Conservation (phyloP, 1,140 invertebrate genomes). For the Linepithema humile region DNA sequence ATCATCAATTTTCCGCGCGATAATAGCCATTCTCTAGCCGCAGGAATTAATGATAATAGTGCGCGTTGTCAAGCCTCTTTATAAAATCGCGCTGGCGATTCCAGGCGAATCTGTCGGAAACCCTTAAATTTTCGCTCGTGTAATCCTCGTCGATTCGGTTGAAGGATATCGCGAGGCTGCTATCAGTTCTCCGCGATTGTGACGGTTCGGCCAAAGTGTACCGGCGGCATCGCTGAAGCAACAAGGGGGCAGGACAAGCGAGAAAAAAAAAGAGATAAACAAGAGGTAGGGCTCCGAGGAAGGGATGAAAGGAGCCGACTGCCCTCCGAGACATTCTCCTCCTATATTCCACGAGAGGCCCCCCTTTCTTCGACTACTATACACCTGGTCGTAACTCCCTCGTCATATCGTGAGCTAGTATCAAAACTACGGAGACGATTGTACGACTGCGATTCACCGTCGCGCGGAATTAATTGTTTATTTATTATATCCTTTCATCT, state of each 20-base stretch:
- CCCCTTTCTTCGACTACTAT: constrained; percentile 65
- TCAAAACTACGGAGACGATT: constrained; percentile 59
- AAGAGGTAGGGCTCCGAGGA: constrained; percentile 57
- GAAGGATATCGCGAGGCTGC: constrained; percentile 30
- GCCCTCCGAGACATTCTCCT: constrained; percentile 68
- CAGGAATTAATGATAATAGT: constrained; percentile 58
- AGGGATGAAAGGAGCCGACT: constrained; percentile 78
- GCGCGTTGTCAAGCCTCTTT: constrained; percentile 8
- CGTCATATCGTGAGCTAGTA: constrained; percentile 58
- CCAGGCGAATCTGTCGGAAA: neutral
- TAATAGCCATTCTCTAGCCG: constrained; percentile 8
- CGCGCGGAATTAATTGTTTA: constrained; percentile 48
- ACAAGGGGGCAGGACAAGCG: constrained; percentile 64
- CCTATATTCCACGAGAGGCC: constrained; percentile 12
- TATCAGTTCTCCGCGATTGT: constrained; percentile 64
- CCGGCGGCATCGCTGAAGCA: constrained; percentile 32
- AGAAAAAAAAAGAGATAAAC: constrained; percentile 72
- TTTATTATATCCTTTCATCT: neutral
- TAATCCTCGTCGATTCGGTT: constrained; percentile 32
- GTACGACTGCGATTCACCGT: constrained; percentile 23
- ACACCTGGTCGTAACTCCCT: constrained; percentile 73
- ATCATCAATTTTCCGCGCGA: constrained; percentile 53
- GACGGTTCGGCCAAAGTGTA: constrained; percentile 28
- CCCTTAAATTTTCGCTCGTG: constrained; percentile 30
- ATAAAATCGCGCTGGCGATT: neutral